Percentiles rank a stretch among this genome's conserved stretches.
Conservation (phyloP, 1,140 invertebrate species). For the Homalodisca vitripennis region DNA sequence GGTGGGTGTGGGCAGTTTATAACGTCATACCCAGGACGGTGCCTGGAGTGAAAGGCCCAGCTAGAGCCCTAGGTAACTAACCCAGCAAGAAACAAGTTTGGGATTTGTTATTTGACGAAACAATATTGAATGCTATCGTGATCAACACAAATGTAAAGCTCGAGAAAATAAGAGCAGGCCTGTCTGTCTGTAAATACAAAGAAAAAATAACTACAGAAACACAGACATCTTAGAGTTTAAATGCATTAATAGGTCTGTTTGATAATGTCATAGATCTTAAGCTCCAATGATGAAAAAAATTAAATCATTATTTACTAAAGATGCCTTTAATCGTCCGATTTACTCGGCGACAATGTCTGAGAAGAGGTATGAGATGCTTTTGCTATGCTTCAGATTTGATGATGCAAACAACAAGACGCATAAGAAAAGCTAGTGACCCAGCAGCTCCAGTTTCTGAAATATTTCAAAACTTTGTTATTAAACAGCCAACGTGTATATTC, state of each 20-base stretch:
- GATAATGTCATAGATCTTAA: conserved; percentile 18
- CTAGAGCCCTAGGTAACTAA: background rate
- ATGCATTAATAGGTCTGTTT: conserved; percentile 30
- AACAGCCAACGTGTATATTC: conserved; percentile 45
- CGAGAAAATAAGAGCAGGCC: background rate
- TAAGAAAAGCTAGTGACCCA: conserved; percentile 38
- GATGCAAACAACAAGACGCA: conserved; percentile 40
- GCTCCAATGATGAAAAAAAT: conserved; percentile 19
- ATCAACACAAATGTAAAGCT: conserved; percentile 30
- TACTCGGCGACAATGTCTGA: conserved; percentile 34
- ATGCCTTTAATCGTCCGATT: conserved; percentile 31
- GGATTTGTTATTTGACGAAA: background rate
- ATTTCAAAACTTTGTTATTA: conserved; percentile 46
- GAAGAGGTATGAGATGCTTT: conserved; percentile 45
- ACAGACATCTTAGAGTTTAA: conserved; percentile 29
- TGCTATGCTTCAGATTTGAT: conserved; percentile 45
- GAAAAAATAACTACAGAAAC: conserved; percentile 6
- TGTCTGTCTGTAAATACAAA: background rate
- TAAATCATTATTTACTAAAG: conserved; percentile 26
- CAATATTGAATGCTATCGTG: conserved; percentile 9
- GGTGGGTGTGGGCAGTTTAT: no score
- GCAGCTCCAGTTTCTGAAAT: conserved; percentile 40
- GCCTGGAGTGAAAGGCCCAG: background rate
- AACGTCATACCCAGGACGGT: background rate
- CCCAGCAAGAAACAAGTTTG: background rate